Conservation (phyloP, 2,888 invertebrate genomes). For the Vesta saturnalis region DNA sequence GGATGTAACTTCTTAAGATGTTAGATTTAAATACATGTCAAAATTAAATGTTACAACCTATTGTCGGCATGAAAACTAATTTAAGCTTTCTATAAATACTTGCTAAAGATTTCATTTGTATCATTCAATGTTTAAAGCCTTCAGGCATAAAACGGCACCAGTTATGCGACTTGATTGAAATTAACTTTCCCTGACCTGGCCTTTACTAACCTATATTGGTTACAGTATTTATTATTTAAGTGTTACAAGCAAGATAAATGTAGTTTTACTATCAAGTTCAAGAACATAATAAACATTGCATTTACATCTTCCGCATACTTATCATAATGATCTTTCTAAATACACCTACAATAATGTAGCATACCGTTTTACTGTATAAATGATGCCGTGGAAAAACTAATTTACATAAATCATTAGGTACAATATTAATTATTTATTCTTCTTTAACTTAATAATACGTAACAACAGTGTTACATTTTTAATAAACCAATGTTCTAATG, state of each 20-base stretch:
- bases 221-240: slow-evolving; percentile 27
- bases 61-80: too few species aligned
- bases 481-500: too few species aligned
- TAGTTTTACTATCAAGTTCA: slow-evolving; percentile 18
- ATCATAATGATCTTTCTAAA: not conserved
- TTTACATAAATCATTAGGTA: too few species aligned
- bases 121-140: not conserved
- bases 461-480: too few species aligned
- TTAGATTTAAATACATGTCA: not conserved
- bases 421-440: too few species aligned
- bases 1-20: not conserved
- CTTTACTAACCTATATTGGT: slow-evolving; percentile 34
- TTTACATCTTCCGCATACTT: slow-evolving; percentile 12
- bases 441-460: too few species aligned
- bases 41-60: not conserved
- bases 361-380: too few species aligned
- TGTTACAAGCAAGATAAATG: slow-evolving; percentile 27
- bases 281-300: slow-evolving; percentile 12
- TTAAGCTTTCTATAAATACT: slow-evolving; percentile 16
- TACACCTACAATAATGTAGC: too few species aligned
- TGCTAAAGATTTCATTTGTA: not conserved
- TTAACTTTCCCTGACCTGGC: slow-evolving; percentile 39
- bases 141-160: slow-evolving; percentile 30
- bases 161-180: slow-evolving; percentile 32
- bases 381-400: too few species aligned